Conservation (phyloP, 2,888 invertebrate species). For the Isoperla grammatica region DNA sequence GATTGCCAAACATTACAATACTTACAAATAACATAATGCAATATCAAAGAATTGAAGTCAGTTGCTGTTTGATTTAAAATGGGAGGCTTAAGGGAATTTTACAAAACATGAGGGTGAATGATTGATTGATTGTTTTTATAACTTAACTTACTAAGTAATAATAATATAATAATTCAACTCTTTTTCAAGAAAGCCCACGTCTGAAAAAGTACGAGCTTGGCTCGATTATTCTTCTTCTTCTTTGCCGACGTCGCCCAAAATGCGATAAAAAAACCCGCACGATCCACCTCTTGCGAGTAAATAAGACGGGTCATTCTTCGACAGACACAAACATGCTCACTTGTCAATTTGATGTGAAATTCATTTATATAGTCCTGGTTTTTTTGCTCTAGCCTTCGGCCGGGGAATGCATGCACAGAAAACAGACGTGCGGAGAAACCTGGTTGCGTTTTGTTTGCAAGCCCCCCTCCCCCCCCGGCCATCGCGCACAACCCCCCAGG, state of each 20-base stretch:
- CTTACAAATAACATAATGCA: neutral
- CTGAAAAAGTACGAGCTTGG: neutral
- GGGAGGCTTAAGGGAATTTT: neutral
- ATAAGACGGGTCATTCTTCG: neutral
- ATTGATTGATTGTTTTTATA: neutral
- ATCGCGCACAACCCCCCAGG: neutral
- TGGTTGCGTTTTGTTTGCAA: neutral
- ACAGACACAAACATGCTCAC: neutral
- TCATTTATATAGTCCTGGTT: neutral
- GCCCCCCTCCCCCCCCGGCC: neutral
- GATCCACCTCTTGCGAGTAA: neutral
- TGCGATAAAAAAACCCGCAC: neutral
- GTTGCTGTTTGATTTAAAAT: neutral
- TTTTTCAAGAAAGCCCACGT: neutral
- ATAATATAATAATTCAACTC: neutral
- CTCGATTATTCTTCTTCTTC: too few relatives aligned
- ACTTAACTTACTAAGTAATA: conserved; percentile 1
- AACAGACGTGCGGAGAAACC: neutral
- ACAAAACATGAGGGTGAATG: conserved; percentile 1
- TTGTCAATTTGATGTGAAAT: neutral
- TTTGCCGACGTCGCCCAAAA: neutral
- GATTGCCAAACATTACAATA: neutral
- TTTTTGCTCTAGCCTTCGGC: neutral
- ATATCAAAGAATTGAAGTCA: neutral
- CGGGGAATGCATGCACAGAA: neutral